A percentile compares a stretch with the other conserved stretches of the same genome.
Conservation (phyloP, 1,140 invertebrate species). For the Euglossa dilemma region DNA sequence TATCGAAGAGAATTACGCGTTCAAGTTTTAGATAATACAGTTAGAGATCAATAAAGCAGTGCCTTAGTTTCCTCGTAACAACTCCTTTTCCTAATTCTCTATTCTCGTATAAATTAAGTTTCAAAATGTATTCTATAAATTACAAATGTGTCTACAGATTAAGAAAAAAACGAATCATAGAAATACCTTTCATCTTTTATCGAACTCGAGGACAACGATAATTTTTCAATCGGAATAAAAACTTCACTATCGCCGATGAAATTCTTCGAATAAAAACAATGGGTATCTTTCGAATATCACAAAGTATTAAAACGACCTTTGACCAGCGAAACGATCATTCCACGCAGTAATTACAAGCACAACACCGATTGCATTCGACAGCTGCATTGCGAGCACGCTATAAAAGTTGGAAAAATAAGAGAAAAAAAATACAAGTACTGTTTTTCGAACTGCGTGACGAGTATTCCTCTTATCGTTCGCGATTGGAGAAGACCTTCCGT, state of each 20-base stretch:
- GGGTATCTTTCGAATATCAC: too few relatives aligned
- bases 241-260: too few relatives aligned
- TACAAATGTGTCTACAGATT: too few relatives aligned
- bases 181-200: too few relatives aligned
- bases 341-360: background rate
- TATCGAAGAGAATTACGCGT: background rate
- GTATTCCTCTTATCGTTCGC: slow-evolving; percentile 16
- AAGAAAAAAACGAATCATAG: too few relatives aligned
- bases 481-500: slow-evolving; percentile 8
- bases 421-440: background rate
- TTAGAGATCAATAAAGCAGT: background rate
- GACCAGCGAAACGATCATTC: background rate
- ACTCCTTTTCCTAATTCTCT: background rate
- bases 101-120: background rate
- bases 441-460: background rate
- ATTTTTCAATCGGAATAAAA: too few relatives aligned
- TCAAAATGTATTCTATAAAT: too few relatives aligned
- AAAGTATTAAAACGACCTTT: background rate
- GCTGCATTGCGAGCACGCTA: background rate
- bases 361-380: background rate
- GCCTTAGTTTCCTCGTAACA: background rate
- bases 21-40: background rate
- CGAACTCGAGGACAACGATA: too few relatives aligned
- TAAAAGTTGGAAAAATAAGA: background rate
- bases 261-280: background rate